Evolutionary conservation across 2,113 vertebrate genomes (phyloP).

Genomic region (Ammodytes marinus): DNA sequence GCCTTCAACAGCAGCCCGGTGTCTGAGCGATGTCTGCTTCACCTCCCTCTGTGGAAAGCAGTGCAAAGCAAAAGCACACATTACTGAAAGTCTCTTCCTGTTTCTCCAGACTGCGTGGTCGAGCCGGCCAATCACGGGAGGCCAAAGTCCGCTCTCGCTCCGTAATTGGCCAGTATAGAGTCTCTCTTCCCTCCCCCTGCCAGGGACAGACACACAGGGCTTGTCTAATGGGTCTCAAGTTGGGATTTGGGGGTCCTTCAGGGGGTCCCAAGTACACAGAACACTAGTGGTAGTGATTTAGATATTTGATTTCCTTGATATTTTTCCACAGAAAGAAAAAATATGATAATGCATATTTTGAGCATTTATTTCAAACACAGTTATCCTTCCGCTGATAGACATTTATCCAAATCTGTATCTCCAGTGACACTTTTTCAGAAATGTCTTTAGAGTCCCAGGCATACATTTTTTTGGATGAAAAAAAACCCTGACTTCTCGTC

Average conservation of each 20-base stretch:
- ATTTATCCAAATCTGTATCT: slow-evolving; percentile 61
- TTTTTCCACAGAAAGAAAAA: slow-evolving; percentile 56
- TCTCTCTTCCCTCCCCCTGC: slow-evolving; percentile 51
- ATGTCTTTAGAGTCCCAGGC: slow-evolving; percentile 58
- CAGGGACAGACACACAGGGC: slow-evolving; percentile 53
- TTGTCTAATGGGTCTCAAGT: slow-evolving; percentile 67
- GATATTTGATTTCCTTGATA: slow-evolving; percentile 67
- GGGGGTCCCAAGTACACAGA: slow-evolving; percentile 57
- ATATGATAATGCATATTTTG: slow-evolving; percentile 54
- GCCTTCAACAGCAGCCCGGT: not conserved
- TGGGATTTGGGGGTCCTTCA: slow-evolving; percentile 70
- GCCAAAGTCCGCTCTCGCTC: slow-evolving; percentile 39
- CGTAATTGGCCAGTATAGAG: slow-evolving; percentile 62
- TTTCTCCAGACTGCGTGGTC: slow-evolving; percentile 54
- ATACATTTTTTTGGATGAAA: slow-evolving; percentile 53
- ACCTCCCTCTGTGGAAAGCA: not conserved
- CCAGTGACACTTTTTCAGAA: slow-evolving; percentile 38
- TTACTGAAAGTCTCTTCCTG: slow-evolving; percentile 62
- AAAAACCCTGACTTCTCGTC: slow-evolving; percentile 58
- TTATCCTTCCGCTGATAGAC: slow-evolving; percentile 59
- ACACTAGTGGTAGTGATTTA: slow-evolving; percentile 65
- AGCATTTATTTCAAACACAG: slow-evolving; percentile 68
- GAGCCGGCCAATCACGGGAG: slow-evolving; percentile 62
- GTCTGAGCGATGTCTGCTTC: not conserved
- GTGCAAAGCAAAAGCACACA: slow-evolving; percentile 9